phyloP scores from a whole-genome alignment of 2,113 vertebrate genomes.

The Dolichotis patagonum region DNA sequence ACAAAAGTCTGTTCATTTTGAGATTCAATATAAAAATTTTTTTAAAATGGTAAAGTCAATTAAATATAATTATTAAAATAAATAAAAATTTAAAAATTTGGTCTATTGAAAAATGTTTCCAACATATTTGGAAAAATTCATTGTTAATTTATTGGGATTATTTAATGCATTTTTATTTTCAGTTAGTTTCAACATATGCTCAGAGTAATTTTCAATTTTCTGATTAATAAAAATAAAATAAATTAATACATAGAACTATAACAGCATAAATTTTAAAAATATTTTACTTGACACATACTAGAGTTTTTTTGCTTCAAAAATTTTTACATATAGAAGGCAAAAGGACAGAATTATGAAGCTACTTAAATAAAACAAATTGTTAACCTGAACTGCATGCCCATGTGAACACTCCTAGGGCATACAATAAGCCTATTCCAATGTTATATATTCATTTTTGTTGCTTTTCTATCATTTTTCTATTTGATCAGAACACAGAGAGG shows the following conservation, averaged over 20 bases:
- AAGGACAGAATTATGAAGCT: background rate
- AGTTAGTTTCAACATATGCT: background rate
- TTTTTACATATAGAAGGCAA: background rate
- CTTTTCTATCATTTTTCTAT: background rate
- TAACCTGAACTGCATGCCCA: background rate
- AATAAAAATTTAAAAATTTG: background rate
- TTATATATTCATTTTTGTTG: background rate
- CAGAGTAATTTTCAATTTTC: background rate
- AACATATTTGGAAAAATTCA: background rate
- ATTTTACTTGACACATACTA: background rate
- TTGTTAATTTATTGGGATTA: background rate
- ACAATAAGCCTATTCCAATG: background rate
- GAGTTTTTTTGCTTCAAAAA: background rate
- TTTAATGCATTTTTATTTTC: constrained; percentile 5
- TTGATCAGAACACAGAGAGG: background rate
- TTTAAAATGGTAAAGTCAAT: background rate
- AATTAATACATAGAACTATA: background rate
- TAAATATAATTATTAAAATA: background rate
- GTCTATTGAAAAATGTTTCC: background rate
- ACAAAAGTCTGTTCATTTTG: constrained; percentile 8
- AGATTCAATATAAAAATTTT: background rate
- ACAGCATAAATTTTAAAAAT: background rate
- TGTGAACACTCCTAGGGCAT: background rate
- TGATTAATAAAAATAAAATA: background rate
- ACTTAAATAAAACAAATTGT: background rate